Base-by-base conservation (phyloP, 1,140 invertebrate species). In the Zaprionus davidi region DNA sequence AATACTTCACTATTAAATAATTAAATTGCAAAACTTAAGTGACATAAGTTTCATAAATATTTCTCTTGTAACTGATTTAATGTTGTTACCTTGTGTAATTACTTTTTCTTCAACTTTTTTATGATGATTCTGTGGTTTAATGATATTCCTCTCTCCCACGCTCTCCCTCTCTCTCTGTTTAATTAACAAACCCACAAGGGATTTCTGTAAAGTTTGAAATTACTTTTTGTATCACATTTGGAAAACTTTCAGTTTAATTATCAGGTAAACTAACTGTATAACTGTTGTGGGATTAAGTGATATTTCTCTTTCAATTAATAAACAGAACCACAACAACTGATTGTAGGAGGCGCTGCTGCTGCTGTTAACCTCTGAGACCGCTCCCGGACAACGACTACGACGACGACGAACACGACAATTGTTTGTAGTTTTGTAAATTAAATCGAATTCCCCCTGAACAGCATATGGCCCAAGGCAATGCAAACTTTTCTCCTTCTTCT, bases 381-480 rank as follows among this genome's bases (percentile, higher is more conserved):
- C 31, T 34, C 31, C 31, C 31, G 31, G 31, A 34, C 31, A 3
- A 34, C 31, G 31, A 34, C 31, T 7, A 31, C 28, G 7, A 20
- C 20, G 20, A 20, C 20, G 20, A 20, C 20, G 20, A 20, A 31
- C 28, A 20, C 3, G 46, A 51, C 17, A 51, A 51, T 51, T 51
- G 46, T 51, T 24, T 51, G 46, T 51, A 51, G 46, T 51, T 22
- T 24, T 51, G 46, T 51, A 51, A 51, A 51, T 51, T 51, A 51
- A 51, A 51, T 51, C 46, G 46, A 51, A 51, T 20, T 22, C 46
- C 46, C 20, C 46, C 20, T 51, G 24, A 51, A 51, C 20, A 51
- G 46, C 46, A 20, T 22, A 51, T 51, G 46, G 20, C 46, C 20
- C 46, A 11, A 51, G 46, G 46, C 46, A 22, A 12, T 51, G 46